These are phyloP conservation scores for Chrysina gloriosa DNA, from an alignment of 2,888 invertebrate genomes.

Conservation along the genomic window DNA sequence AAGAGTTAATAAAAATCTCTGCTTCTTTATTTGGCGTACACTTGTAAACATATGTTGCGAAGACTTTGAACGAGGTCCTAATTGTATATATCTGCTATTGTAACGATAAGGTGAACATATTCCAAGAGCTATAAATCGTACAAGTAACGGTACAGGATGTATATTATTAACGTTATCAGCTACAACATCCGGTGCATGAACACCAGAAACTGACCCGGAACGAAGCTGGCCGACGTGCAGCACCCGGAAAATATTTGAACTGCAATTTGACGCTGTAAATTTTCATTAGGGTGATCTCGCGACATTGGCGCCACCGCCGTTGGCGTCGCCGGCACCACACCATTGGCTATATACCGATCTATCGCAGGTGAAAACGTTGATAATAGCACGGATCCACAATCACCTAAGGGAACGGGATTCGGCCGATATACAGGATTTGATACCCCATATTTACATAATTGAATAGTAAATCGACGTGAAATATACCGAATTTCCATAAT, in stretches of 20 bases:
- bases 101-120: constrained; percentile 22
- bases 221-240: constrained; percentile 23
- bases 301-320: constrained; percentile 20
- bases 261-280: constrained; percentile 39
- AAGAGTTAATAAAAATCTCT: too few species aligned
- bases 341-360: constrained; percentile 14
- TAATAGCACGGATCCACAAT: constrained; percentile 24
- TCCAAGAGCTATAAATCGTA: constrained; percentile 20
- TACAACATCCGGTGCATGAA: constrained; percentile 32
- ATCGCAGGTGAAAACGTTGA: constrained; percentile 31
- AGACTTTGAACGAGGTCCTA: too few species aligned
- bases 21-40: too few species aligned
- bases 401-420: constrained; percentile 23
- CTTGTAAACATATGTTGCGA: too few species aligned
- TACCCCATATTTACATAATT: constrained; percentile 40
- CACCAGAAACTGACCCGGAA: constrained; percentile 33
- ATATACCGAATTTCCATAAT: constrained; percentile 41
- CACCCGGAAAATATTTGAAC: constrained; percentile 35
- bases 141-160: constrained; percentile 27
- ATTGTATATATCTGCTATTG: constrained; percentile 14
- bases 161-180: constrained; percentile 37
- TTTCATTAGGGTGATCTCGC: constrained; percentile 29
- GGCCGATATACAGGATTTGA: constrained; percentile 31
- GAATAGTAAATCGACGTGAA: constrained; percentile 41
- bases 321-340: too few species aligned